A percentile compares a stretch with the other conserved stretches of the same genome.
Conservation (phyloP, 2,113 vertebrate genomes). For the Smithornis capensis region DNA sequence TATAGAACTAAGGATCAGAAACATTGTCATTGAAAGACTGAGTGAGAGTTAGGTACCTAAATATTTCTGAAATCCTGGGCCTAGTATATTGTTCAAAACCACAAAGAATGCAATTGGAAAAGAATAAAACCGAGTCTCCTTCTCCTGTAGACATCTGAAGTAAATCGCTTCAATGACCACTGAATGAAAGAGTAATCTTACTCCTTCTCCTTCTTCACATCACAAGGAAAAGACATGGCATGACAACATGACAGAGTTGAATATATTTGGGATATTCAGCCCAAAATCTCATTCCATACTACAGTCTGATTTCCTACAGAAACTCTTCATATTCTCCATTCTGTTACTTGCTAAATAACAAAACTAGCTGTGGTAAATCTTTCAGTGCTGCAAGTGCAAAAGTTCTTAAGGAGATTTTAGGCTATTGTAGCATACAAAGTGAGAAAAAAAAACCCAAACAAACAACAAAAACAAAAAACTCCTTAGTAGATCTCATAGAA, state of each 20-base stretch:
- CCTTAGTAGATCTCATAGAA: not conserved
- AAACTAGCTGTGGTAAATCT: not conserved
- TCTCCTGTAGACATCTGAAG: not conserved
- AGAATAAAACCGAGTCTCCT: not conserved
- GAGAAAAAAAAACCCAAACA: not conserved
- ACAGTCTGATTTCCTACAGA: not conserved
- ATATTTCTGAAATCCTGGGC: not conserved
- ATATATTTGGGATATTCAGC: not conserved
- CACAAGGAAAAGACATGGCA: not conserved
- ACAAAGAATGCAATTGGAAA: accelerated
- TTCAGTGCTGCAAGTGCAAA: not conserved
- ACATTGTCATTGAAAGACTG: not conserved
- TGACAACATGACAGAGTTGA: not conserved
- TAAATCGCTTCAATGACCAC: not conserved
- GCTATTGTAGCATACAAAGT: not conserved
- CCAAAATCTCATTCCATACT: not conserved
- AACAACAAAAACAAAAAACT: not conserved
- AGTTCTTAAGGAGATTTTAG: not conserved
- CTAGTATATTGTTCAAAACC: not conserved
- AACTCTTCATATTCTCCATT: not conserved
- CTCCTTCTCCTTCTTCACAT: not conserved
- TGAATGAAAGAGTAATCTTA: not conserved
- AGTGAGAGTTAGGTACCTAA: not conserved
- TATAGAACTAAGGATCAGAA: not conserved
- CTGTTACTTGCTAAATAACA: not conserved